Conservation (phyloP, 2,113 vertebrate species). For the Sinocyclocheilus anophthalmus region DNA sequence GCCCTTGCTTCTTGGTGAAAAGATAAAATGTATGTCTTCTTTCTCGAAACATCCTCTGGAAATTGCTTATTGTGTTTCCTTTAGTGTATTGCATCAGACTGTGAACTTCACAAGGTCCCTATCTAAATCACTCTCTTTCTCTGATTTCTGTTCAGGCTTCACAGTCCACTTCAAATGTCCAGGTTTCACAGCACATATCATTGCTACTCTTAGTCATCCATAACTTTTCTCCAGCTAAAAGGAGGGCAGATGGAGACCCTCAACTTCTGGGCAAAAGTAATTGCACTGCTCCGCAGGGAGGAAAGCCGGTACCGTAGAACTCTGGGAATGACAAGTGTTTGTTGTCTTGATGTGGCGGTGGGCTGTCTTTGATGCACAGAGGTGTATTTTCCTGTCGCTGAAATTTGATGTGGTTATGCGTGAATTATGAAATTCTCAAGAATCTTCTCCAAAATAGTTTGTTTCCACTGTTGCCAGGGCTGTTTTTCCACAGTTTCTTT, state of each 20-base stretch:
- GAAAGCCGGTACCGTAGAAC: slow-evolving; percentile 6
- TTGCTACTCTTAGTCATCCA: slow-evolving; percentile 52
- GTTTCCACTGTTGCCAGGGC: not conserved
- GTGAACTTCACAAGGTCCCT: slow-evolving; percentile 18
- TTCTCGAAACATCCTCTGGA: slow-evolving; percentile 32
- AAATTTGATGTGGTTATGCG: slow-evolving; percentile 27
- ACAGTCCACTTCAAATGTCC: slow-evolving; percentile 36
- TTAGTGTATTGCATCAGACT: slow-evolving; percentile 47
- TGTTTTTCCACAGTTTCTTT: slow-evolving; percentile 3
- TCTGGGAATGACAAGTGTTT: slow-evolving; percentile 24
- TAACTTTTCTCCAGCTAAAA: slow-evolving; percentile 46
- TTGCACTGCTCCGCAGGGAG: slow-evolving; percentile 33
- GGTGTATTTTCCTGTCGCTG: slow-evolving; percentile 3
- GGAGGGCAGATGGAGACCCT: slow-evolving; percentile 36
- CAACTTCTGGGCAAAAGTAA: slow-evolving; percentile 23
- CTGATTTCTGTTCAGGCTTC: slow-evolving; percentile 35
- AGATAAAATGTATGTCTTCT: slow-evolving; percentile 26
- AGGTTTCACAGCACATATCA: slow-evolving; percentile 45
- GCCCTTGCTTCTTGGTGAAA: slow-evolving; percentile 6
- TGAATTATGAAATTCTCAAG: slow-evolving; percentile 15
- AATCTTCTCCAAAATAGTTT: not conserved
- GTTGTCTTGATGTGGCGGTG: slow-evolving; percentile 14
- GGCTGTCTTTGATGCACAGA: slow-evolving; percentile 20
- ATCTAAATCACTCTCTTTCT: slow-evolving; percentile 15
- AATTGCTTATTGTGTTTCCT: slow-evolving; percentile 41